phyloP scores from a whole-genome alignment of 2,888 invertebrate genomes.

The Aplocera efformata region DNA sequence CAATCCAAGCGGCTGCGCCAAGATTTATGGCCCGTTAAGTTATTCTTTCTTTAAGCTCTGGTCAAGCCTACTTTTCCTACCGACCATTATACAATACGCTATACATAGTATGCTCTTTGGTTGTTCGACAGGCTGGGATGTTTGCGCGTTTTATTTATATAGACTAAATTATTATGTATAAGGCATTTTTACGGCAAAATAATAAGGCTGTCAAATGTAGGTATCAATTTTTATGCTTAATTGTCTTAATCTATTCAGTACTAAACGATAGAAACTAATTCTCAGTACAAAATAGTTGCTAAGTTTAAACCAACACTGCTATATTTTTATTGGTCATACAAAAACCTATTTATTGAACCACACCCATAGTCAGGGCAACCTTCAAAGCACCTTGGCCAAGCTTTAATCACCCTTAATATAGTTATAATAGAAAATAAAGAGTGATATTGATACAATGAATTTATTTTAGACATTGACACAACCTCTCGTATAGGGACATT shows the following conservation, averaged over 20 bases:
- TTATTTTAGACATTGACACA: slow-evolving; percentile 12
- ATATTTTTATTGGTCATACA: no score
- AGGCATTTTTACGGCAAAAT: slow-evolving; percentile 19
- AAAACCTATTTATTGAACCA: no score
- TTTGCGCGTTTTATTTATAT: slow-evolving; percentile 39
- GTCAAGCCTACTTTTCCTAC: slow-evolving; percentile 41
- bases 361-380: no score
- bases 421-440: no score
- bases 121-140: slow-evolving; percentile 42
- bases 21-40: background rate
- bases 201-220: slow-evolving; percentile 12
- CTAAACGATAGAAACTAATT: slow-evolving; percentile 9
- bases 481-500: slow-evolving; percentile 14
- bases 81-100: slow-evolving; percentile 37
- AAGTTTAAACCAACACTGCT: no score
- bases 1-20: slow-evolving; percentile 6
- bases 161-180: slow-evolving; percentile 10
- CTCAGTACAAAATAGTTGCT: no score
- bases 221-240: slow-evolving; percentile 1
- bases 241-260: slow-evolving; percentile 19
- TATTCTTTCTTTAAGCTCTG: slow-evolving; percentile 8
- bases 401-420: no score
- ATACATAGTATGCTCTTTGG: slow-evolving; percentile 54
- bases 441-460: no score
- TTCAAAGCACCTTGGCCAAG: no score